Conservation (phyloP, 2,888 invertebrate genomes). For the Cremastinae sp. region DNA sequence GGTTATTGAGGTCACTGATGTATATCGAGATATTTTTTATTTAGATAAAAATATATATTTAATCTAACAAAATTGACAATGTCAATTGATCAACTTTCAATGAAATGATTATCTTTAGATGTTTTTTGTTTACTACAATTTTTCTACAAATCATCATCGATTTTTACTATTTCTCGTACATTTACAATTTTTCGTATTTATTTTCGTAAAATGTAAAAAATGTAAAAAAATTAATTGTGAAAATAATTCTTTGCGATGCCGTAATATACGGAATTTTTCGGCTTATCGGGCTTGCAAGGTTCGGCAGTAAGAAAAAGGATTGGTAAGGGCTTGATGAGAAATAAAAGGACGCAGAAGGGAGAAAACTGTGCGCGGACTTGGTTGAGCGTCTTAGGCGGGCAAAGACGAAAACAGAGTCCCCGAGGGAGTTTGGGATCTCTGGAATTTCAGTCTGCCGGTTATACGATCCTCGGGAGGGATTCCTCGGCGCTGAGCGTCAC, state of each 20-base stretch:
- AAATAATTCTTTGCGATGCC: background rate
- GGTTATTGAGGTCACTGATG: too few species aligned
- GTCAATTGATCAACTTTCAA: too few species aligned
- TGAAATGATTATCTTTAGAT: too few species aligned
- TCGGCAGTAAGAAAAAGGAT: conserved; percentile 5
- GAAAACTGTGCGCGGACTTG: conserved; percentile 20
- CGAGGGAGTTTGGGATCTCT: conserved; percentile 44
- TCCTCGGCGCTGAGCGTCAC: conserved; percentile 45
- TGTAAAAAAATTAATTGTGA: too few species aligned
- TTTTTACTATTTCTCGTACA: too few species aligned
- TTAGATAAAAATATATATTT: too few species aligned
- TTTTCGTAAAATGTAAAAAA: too few species aligned
- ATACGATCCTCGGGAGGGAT: conserved; percentile 52
- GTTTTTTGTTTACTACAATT: too few species aligned
- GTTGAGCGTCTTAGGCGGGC: background rate
- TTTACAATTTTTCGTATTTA: too few species aligned
- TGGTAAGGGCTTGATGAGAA: conserved; percentile 32
- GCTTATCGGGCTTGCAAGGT: background rate
- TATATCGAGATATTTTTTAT: too few species aligned
- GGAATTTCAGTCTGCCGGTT: conserved; percentile 51
- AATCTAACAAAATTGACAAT: too few species aligned
- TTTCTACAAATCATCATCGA: too few species aligned
- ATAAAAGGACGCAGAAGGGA: conserved; percentile 19
- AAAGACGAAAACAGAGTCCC: conserved; percentile 52
- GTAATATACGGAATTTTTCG: conserved; percentile 11